Evolutionary conservation across 2,888 invertebrate species (phyloP).

Genomic region (Drosophila acutilabella): DNA sequence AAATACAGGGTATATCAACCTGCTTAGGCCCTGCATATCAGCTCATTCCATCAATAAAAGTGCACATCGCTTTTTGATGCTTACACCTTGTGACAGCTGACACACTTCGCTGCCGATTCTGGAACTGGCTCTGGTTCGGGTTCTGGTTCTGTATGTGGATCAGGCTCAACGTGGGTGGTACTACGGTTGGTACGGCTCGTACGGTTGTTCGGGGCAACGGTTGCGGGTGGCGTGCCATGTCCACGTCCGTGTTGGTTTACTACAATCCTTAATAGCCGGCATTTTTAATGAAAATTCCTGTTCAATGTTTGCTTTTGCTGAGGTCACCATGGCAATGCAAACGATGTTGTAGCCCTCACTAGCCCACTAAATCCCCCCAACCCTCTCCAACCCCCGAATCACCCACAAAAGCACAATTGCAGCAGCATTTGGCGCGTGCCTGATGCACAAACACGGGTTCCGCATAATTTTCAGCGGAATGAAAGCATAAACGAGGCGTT

Average conservation of each 20-base stretch:
- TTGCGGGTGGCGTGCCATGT: constrained; percentile 22
- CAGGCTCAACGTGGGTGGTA: constrained; percentile 63
- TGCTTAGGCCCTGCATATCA: constrained; percentile 23
- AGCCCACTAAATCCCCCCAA: neutral
- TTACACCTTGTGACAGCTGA: constrained; percentile 78
- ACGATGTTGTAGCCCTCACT: constrained; percentile 2
- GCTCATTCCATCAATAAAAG: constrained; percentile 20
- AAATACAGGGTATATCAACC: constrained; percentile 40
- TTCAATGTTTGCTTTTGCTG: constrained; percentile 72
- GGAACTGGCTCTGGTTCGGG: neutral
- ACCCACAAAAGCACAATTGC: constrained; percentile 20
- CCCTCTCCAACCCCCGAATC: neutral
- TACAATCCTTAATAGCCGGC: constrained; percentile 23
- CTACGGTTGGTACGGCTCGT: neutral
- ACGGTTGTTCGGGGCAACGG: constrained; percentile 55
- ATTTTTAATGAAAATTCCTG: constrained; percentile 76
- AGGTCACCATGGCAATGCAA: constrained; percentile 74
- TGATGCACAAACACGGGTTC: constrained; percentile 74
- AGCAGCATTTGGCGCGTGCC: constrained; percentile 68
- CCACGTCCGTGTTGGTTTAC: constrained; percentile 10
- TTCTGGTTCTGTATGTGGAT: neutral
- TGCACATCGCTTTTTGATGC: constrained; percentile 66
- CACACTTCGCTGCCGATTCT: constrained; percentile 65
- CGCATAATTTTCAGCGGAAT: constrained; percentile 76
- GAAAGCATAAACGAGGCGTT: constrained; percentile 77